A percentile compares a stretch with the other conserved stretches of the same genome.
phyloP scores from a whole-genome alignment of 2,113 vertebrate genomes.

The Hirundichthys speculiger region DNA sequence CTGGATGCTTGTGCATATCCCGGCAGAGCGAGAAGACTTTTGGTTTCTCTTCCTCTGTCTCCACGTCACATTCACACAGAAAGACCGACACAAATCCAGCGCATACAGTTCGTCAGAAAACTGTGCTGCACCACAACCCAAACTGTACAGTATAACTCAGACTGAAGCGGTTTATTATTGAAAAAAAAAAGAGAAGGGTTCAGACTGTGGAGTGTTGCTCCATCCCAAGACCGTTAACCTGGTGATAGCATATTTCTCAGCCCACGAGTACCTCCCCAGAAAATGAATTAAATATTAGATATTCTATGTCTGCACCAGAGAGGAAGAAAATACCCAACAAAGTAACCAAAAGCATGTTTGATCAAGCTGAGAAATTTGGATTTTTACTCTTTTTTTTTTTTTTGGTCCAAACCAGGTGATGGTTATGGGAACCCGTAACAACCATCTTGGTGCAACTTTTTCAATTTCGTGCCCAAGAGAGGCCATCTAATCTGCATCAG shows the following conservation, averaged over 20 bases:
- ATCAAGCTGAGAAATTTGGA: slow-evolving; percentile 30
- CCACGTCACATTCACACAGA: slow-evolving; percentile 31
- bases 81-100: slow-evolving; percentile 27
- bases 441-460: slow-evolving; percentile 9
- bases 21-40: slow-evolving; percentile 39
- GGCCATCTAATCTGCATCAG: slow-evolving; percentile 9
- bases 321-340: slow-evolving; percentile 26
- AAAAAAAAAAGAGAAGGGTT: slow-evolving; percentile 18
- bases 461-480: slow-evolving; percentile 28
- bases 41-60: slow-evolving; percentile 34
- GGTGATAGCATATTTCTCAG: slow-evolving; percentile 13
- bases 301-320: slow-evolving; percentile 40
- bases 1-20: slow-evolving; percentile 26
- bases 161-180: slow-evolving; percentile 31
- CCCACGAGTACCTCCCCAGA: slow-evolving; percentile 19
- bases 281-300: not conserved
- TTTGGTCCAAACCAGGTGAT: slow-evolving; percentile 17
- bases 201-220: slow-evolving; percentile 17
- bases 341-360: slow-evolving; percentile 64
- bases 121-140: slow-evolving; percentile 43
- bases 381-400: slow-evolving; percentile 10
- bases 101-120: slow-evolving; percentile 35
- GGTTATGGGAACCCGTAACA: not conserved
- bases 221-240: not conserved
- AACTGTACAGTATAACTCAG: slow-evolving; percentile 42